Percentiles rank a stretch among this genome's conserved stretches.
Conservation (phyloP, 2,113 vertebrate genomes). For the Crypturellus undulatus region DNA sequence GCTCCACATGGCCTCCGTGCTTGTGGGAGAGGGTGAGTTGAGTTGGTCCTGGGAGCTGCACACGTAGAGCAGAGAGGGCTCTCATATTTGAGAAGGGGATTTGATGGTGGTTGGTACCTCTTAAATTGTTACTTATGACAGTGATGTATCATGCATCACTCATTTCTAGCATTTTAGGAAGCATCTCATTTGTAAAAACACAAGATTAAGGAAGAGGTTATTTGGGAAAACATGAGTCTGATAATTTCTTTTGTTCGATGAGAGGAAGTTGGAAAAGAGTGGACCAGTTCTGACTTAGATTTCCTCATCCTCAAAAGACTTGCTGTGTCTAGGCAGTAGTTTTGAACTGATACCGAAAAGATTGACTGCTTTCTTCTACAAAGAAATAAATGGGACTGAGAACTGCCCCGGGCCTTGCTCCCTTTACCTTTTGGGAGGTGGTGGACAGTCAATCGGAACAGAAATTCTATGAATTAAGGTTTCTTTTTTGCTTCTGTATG, state of each 20-base stretch:
- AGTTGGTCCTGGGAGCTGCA: background rate
- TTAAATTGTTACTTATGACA: background rate
- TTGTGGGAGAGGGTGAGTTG: background rate
- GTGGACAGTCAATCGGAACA: background rate
- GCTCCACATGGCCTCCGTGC: background rate
- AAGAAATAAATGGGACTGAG: background rate
- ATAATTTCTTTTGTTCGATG: background rate
- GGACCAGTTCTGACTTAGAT: background rate
- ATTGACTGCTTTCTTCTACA: background rate
- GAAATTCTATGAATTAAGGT: background rate
- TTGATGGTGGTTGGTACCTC: background rate
- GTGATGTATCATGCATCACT: accelerated
- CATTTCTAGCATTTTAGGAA: background rate
- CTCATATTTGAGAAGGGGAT: accelerated
- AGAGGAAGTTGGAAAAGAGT: background rate
- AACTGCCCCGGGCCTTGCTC: background rate
- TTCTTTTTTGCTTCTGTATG: background rate
- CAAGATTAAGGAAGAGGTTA: background rate
- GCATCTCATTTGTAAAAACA: background rate
- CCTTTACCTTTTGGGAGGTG: background rate
- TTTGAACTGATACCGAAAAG: background rate
- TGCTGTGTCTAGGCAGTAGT: background rate
- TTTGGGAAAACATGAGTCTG: background rate
- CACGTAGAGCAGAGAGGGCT: background rate
- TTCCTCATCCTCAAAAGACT: background rate